Evolutionary conservation across 2,888 invertebrate genomes (phyloP).

Genomic region (Opisthograptis luteolata): DNA sequence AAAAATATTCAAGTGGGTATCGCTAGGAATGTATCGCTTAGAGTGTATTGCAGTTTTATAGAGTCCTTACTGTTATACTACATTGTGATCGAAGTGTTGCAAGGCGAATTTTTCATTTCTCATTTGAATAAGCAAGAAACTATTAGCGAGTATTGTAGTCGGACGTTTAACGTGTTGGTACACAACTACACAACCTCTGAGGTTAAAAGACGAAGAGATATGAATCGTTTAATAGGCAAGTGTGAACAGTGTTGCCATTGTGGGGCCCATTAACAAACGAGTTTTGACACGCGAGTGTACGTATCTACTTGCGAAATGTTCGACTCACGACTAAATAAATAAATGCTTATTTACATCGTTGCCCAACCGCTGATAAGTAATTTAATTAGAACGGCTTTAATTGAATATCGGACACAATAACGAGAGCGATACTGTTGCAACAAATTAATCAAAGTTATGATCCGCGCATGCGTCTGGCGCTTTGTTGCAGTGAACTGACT

Average conservation of each 20-base stretch:
- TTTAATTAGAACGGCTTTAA: slow-evolving; percentile 74
- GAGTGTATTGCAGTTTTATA: too few species aligned
- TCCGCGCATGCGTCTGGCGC: slow-evolving; percentile 50
- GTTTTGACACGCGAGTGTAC: slow-evolving; percentile 75
- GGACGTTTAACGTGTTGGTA: slow-evolving; percentile 52
- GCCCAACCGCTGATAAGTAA: slow-evolving; percentile 69
- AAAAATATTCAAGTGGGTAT: too few species aligned
- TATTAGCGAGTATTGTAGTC: slow-evolving; percentile 49
- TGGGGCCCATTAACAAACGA: slow-evolving; percentile 72
- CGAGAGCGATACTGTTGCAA: slow-evolving; percentile 56
- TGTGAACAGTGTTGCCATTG: slow-evolving; percentile 74
- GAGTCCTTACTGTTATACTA: slow-evolving; percentile 11
- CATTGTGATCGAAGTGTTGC: slow-evolving; percentile 9
- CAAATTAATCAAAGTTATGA: slow-evolving; percentile 68
- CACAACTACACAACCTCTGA: slow-evolving; percentile 57
- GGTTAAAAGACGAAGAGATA: slow-evolving; percentile 74
- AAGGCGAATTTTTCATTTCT: slow-evolving; percentile 51
- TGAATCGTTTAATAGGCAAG: slow-evolving; percentile 75
- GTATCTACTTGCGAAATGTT: slow-evolving; percentile 65
- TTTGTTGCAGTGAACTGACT: slow-evolving; percentile 48
- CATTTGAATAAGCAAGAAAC: slow-evolving; percentile 46
- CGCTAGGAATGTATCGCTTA: too few species aligned
- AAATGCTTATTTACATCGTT: slow-evolving; percentile 71
- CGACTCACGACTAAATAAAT: slow-evolving; percentile 74
- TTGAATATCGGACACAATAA: slow-evolving; percentile 70